phyloP scores from a whole-genome alignment of 2,113 vertebrate species.

The Fulica atra region DNA sequence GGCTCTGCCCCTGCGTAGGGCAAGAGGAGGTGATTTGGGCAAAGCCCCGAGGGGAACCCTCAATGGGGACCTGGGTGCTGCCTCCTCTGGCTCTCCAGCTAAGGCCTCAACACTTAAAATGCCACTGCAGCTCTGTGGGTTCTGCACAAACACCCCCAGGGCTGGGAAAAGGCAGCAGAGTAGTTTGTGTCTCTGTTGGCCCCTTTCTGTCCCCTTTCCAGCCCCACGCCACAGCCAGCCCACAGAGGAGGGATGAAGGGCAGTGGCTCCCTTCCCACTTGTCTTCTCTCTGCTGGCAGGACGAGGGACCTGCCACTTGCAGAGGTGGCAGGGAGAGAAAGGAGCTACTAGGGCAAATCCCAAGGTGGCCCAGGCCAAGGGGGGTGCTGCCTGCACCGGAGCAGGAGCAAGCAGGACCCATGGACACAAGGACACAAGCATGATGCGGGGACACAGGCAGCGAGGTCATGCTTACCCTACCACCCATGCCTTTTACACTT shows the following conservation, averaged over 20 bases:
- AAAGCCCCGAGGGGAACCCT: background rate
- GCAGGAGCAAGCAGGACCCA: background rate
- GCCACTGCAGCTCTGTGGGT: fast-evolving
- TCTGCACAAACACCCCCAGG: background rate
- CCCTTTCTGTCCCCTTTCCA: background rate
- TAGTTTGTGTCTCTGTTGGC: background rate
- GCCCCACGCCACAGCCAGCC: fast-evolving
- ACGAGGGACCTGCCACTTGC: background rate
- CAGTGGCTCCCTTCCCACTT: background rate
- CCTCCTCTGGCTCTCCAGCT: background rate
- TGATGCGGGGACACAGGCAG: background rate
- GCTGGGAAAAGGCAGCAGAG: background rate
- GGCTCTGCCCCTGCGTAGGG: background rate
- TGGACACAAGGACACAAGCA: background rate
- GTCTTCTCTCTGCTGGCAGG: background rate
- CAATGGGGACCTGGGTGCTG: fast-evolving
- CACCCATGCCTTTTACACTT: background rate
- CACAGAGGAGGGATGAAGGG: background rate
- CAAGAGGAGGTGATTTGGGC: background rate
- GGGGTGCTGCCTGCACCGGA: background rate
- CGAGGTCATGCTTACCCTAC: background rate
- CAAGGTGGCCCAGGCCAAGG: background rate
- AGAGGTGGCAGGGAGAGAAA: background rate
- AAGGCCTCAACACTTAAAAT: background rate
- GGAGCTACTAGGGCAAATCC: background rate